A percentile compares a stretch with the other conserved stretches of the same genome.
These are phyloP conservation scores for Speoplatyrhinus poulsoni DNA, from an alignment of 2,113 vertebrate species.

Conservation along the genomic window DNA sequence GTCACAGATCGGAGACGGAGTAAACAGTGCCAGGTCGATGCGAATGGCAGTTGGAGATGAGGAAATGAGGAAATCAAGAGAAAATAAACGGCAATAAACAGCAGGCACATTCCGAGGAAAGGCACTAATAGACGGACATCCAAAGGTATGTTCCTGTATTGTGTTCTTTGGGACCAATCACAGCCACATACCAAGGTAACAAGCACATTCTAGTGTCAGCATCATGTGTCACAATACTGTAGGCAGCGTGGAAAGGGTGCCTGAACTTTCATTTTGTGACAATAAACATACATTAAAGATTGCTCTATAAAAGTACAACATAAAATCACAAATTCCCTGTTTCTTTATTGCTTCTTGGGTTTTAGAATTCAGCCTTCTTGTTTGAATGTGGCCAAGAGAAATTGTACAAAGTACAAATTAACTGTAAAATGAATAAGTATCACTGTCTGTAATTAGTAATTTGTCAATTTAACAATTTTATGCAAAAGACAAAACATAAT, in stretches of 20 bases:
- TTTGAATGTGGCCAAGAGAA: no score
- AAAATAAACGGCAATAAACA: slow-evolving; percentile 16
- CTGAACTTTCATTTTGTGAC: not conserved
- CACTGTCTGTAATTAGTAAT: no score
- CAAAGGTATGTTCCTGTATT: slow-evolving; percentile 27
- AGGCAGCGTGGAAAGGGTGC: not conserved
- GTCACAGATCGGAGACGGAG: slow-evolving; percentile 9
- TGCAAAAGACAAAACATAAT: no score
- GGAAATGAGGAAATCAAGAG: not conserved
- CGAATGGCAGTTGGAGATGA: slow-evolving; percentile 5
- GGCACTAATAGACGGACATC: slow-evolving; percentile 1
- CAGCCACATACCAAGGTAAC: slow-evolving; percentile 30
- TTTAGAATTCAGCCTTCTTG: no score
- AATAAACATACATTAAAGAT: not conserved
- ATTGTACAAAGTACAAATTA: no score
- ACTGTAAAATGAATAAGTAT: no score
- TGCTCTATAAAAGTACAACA: no score
- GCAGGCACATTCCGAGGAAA: not conserved
- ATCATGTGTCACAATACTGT: not conserved
- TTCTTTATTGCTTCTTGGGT: no score
- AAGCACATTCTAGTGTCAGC: not conserved
- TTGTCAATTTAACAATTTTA: no score
- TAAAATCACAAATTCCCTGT: no score
- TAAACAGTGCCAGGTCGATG: not conserved
- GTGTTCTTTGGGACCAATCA: slow-evolving; percentile 39